Evolutionary conservation across 2,888 invertebrate genomes (phyloP).

Genomic region (Gastrophysa polygoni): DNA sequence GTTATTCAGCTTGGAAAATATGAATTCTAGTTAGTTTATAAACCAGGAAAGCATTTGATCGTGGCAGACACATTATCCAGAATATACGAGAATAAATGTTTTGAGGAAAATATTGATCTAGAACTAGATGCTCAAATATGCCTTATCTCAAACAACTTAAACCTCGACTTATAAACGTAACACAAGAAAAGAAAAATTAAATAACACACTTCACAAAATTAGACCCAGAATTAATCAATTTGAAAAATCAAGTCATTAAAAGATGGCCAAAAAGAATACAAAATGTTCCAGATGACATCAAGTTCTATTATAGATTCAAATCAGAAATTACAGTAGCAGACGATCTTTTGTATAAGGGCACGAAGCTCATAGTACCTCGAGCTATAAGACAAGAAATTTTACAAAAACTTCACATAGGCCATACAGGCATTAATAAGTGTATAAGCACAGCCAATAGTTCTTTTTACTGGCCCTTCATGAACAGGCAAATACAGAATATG

Average conservation of each 20-base stretch:
- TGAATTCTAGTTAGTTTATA: constrained; percentile 19
- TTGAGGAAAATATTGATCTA: constrained; percentile 24
- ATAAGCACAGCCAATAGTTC: neutral
- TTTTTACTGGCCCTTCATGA: constrained; percentile 16
- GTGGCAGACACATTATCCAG: constrained; percentile 13
- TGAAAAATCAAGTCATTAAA: constrained; percentile 9
- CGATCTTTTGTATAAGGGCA: constrained; percentile 6
- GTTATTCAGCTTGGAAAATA: constrained; percentile 26
- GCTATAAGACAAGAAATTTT: neutral
- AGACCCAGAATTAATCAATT: constrained; percentile 8
- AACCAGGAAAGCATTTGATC: constrained; percentile 18
- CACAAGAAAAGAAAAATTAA: constrained; percentile 4
- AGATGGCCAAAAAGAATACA: constrained; percentile 13
- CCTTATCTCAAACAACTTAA: constrained; percentile 5
- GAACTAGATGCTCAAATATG: constrained; percentile 27
- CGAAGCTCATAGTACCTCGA: constrained; percentile 13
- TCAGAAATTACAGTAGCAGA: constrained; percentile 17
- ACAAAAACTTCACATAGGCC: constrained; percentile 8
- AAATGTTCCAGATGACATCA: constrained; percentile 12
- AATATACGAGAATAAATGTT: constrained; percentile 7
- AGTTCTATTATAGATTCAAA: constrained; percentile 19
- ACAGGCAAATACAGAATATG: constrained; percentile 17
- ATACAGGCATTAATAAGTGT: constrained; percentile 12
- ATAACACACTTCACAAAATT: constrained; percentile 3
- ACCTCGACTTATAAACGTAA: constrained; percentile 9